These are phyloP conservation scores for Limonius californicus DNA, from an alignment of 1,140 invertebrate genomes.

Conservation along the genomic window DNA sequence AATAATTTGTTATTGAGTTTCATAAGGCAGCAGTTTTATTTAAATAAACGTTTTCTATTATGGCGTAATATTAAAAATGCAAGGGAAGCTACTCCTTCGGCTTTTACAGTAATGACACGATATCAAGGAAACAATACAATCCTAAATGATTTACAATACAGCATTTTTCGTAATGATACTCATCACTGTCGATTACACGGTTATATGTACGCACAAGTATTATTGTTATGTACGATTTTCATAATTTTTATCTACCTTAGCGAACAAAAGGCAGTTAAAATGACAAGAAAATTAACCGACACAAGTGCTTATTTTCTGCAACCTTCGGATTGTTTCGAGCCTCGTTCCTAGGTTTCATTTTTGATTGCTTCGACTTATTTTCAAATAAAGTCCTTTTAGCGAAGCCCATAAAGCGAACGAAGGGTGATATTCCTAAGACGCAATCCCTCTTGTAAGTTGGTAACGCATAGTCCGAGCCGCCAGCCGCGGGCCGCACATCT, in stretches of 20 bases:
- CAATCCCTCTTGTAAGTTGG: slow-evolving; percentile 2
- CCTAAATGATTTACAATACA: not conserved
- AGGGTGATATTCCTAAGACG: not conserved
- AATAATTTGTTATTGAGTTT: too few species aligned
- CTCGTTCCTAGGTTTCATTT: too few species aligned
- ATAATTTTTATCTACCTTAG: not conserved
- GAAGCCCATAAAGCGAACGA: not conserved
- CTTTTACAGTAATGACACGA: too few species aligned
- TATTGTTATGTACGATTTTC: not conserved
- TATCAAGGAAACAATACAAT: not conserved
- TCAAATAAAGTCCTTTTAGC: not conserved
- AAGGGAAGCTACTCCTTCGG: too few species aligned
- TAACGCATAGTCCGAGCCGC: slow-evolving; percentile 25
- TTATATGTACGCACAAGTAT: not conserved
- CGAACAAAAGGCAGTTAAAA: not conserved
- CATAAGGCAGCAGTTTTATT: too few species aligned
- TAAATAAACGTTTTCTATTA: too few species aligned
- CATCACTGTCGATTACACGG: not conserved
- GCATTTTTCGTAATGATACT: not conserved
- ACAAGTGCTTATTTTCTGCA: not conserved
- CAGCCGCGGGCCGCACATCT: slow-evolving; percentile 42
- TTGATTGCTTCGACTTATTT: not conserved
- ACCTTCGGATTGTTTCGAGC: too few species aligned
- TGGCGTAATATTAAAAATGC: too few species aligned
- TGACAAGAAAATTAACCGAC: not conserved